Evolutionary conservation across 2,113 vertebrate genomes (phyloP).

Genomic region (Otocyon megalotis): DNA sequence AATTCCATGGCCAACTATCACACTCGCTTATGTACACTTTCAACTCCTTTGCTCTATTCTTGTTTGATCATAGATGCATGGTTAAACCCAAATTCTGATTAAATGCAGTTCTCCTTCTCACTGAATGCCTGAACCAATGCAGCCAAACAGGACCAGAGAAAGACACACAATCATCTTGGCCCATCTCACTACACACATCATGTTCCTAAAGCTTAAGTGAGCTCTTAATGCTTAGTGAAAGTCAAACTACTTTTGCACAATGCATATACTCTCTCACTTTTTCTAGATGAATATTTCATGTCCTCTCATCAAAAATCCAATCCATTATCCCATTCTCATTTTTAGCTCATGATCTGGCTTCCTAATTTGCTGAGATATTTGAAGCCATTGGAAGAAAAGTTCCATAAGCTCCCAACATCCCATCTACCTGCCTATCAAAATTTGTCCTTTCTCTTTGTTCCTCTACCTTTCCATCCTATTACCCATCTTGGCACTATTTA

Average conservation of each 20-base stretch:
- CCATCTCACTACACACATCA: not conserved
- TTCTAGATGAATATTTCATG: not conserved
- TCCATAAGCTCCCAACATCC: not conserved
- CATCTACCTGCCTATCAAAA: not conserved
- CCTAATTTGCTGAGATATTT: not conserved
- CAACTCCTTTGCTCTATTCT: not conserved
- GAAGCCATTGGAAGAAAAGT: not conserved
- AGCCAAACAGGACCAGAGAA: not conserved
- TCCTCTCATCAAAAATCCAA: not conserved
- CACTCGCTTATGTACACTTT: not conserved
- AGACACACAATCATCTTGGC: not conserved
- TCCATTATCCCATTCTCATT: not conserved
- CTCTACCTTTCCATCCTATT: not conserved
- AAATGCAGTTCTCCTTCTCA: not conserved
- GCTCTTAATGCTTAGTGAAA: not conserved
- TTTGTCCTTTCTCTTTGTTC: not conserved
- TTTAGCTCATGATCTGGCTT: not conserved
- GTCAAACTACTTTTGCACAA: not conserved
- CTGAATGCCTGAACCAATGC: not conserved
- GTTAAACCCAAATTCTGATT: not conserved
- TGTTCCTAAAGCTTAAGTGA: not conserved
- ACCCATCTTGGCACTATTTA: not conserved
- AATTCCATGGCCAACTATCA: not conserved
- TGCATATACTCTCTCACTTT: not conserved
- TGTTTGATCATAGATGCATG: not conserved